These are phyloP conservation scores for Synergus laeviventris DNA, from an alignment of 2,888 invertebrate genomes.

Conservation along the genomic window DNA sequence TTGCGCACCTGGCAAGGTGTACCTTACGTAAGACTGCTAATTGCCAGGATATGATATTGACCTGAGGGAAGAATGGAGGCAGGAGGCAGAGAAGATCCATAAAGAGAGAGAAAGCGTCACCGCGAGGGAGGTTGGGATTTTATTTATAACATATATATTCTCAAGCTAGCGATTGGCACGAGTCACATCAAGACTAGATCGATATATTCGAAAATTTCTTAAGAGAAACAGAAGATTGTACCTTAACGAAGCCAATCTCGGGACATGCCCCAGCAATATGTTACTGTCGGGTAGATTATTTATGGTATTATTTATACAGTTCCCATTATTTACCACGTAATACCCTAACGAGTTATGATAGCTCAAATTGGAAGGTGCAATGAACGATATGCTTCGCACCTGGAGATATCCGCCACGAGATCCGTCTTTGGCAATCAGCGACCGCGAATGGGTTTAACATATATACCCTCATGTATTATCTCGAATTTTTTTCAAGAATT, in stretches of 20 bases:
- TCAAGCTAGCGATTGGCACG: neutral
- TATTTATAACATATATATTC: conserved; percentile 2
- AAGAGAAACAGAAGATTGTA: neutral
- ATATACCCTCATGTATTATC: neutral
- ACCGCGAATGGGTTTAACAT: neutral
- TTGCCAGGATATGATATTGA: conserved; percentile 28
- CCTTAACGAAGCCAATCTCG: neutral
- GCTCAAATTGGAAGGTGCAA: conserved; percentile 52
- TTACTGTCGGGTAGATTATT: conserved; percentile 49
- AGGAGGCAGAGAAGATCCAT: neutral
- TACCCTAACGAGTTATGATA: conserved; percentile 55
- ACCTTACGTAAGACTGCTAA: conserved; percentile 19
- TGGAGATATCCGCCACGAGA: neutral
- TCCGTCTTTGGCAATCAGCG: neutral
- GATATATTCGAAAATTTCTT: neutral
- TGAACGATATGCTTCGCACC: conserved; percentile 43
- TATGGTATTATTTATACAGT: conserved; percentile 38
- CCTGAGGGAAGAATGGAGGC: neutral
- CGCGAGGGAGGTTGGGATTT: neutral
- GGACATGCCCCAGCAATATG: conserved; percentile 46
- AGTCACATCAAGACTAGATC: conserved; percentile 15
- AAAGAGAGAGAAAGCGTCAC: neutral
- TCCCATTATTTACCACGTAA: conserved; percentile 49
- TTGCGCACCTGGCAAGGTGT: conserved; percentile 21
- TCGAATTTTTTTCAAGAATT: neutral